These are phyloP conservation scores for Caracal caracal DNA, from an alignment of 2,113 vertebrate species.

Conservation along the genomic window DNA sequence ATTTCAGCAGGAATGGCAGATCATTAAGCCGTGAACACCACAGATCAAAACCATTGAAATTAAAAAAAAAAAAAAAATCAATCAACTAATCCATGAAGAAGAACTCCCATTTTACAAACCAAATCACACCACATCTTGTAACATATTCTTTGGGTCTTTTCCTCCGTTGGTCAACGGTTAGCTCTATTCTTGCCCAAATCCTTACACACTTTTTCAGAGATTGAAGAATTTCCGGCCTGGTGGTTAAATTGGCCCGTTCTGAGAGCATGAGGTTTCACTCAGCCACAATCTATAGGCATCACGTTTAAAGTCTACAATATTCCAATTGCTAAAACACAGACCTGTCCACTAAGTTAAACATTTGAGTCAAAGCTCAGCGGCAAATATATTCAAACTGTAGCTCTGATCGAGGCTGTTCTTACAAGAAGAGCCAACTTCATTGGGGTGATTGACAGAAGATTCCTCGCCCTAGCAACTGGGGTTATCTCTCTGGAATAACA, in stretches of 20 bases:
- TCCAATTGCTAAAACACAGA: constrained; percentile 58
- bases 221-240: background rate
- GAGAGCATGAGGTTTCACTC: background rate
- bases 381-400: constrained; percentile 67
- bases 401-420: constrained; percentile 62
- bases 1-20: constrained; percentile 82
- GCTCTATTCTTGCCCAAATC: background rate
- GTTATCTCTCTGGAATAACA: constrained; percentile 84
- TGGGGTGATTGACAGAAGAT: constrained; percentile 82
- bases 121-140: background rate
- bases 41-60: constrained; percentile 76
- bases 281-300: background rate
- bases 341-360: constrained; percentile 67
- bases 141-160: background rate
- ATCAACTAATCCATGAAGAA: constrained; percentile 64
- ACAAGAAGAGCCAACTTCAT: constrained; percentile 75
- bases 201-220: constrained; percentile 19
- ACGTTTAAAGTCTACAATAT: constrained; percentile 5
- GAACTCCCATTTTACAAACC: background rate
- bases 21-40: constrained; percentile 79
- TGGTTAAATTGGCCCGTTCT: background rate
- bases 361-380: constrained; percentile 75
- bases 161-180: background rate
- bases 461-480: constrained; percentile 85
- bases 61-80: constrained; percentile 46